Conservation (phyloP, 2,113 vertebrate genomes). For the Eulacestoma nigropectus region DNA sequence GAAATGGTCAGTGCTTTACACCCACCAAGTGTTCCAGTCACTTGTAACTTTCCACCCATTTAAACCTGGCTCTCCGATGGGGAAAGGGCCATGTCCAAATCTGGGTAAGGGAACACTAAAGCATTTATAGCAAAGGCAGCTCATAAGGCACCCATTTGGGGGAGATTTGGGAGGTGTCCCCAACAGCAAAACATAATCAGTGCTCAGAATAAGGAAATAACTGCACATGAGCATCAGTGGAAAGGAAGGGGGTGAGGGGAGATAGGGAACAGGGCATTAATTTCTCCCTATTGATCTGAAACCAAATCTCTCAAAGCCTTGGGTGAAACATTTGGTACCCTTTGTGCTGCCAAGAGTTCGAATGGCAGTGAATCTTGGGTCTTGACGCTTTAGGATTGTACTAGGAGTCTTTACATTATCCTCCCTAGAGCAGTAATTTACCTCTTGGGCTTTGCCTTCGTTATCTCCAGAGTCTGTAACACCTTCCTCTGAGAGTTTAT, state of each 20-base stretch:
- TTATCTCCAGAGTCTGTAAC: background rate
- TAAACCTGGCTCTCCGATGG: background rate
- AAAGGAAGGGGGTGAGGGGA: background rate
- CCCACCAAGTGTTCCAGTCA: background rate
- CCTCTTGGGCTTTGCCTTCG: background rate
- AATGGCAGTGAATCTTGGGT: background rate
- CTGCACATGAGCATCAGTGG: background rate
- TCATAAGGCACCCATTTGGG: fast-evolving
- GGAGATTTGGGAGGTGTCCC: background rate
- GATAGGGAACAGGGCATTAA: background rate
- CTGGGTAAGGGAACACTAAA: background rate
- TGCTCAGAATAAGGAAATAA: background rate
- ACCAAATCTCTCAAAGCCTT: background rate
- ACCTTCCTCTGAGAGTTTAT: background rate
- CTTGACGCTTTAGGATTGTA: background rate
- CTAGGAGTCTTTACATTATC: background rate
- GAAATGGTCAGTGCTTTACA: background rate
- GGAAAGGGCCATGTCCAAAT: background rate
- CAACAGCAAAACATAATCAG: background rate
- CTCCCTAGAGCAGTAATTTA: background rate
- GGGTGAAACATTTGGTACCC: background rate
- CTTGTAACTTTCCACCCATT: background rate
- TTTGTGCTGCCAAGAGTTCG: background rate
- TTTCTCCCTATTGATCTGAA: background rate
- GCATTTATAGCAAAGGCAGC: background rate